phyloP scores from a whole-genome alignment of 2,888 invertebrate genomes.

The Oligia strigilis region DNA sequence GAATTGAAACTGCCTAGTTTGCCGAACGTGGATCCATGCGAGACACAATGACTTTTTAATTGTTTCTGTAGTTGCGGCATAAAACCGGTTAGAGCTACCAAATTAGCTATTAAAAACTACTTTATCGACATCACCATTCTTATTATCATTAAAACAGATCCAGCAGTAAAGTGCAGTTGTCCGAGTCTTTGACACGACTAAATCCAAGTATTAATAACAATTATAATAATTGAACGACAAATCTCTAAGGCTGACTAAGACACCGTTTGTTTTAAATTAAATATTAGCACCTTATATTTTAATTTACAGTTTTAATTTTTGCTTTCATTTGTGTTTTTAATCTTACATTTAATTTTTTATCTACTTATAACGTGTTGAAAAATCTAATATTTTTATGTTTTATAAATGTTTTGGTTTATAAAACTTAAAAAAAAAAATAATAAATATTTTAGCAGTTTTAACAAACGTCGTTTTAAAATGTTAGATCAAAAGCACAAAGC shows the following conservation, averaged over 20 bases:
- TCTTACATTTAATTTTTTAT: conserved; percentile 15
- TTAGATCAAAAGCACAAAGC: conserved; percentile 53
- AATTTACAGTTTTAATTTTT: conserved; percentile 36
- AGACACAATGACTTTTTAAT: no score
- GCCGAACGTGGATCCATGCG: background rate
- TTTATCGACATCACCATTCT: background rate
- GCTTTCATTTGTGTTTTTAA: conserved; percentile 32
- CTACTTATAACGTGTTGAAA: background rate
- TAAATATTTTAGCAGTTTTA: conserved; percentile 35
- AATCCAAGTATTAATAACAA: conserved; percentile 43
- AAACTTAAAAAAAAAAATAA: background rate
- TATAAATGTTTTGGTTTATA: background rate
- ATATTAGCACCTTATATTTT: conserved; percentile 64
- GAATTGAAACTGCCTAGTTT: background rate
- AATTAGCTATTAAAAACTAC: no score
- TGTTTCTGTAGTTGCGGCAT: background rate
- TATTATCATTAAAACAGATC: background rate
- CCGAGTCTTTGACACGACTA: conserved; percentile 13
- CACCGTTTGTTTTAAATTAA: conserved; percentile 58
- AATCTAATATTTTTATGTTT: background rate
- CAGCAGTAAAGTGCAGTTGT: background rate
- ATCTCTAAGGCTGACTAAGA: conserved; percentile 60
- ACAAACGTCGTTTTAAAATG: conserved; percentile 12
- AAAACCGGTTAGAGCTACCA: background rate
- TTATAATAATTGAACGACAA: conserved; percentile 48